Evolutionary conservation across 2,888 invertebrate genomes (phyloP), one percentile per base, ranked within the genome.

Genomic region (Hyppa rectilinea): DNA sequence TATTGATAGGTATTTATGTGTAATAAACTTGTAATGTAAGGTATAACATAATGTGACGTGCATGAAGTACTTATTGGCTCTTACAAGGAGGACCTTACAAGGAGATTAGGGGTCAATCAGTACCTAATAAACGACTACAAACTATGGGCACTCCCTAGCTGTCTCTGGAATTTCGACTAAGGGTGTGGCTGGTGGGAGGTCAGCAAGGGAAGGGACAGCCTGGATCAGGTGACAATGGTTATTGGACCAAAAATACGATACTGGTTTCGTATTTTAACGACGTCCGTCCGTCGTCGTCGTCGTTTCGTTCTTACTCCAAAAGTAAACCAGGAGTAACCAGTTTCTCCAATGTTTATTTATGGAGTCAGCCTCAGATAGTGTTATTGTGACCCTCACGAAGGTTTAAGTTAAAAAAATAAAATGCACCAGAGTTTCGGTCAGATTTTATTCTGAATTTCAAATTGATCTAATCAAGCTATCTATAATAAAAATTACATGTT

Each of bases 381-480:
- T n/a, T n/a, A n/a, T n/a, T n/a, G n/a, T n/a, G n/a, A n/a, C n/a
- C n/a, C n/a, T n/a, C n/a, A n/a, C n/a, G n/a, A n/a, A n/a, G n/a
- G n/a, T n/a, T n/a, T n/a, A n/a, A n/a, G n/a, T n/a, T n/a, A n/a
- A n/a, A n/a, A n/a, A n/a, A n/a, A n/a, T 63, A 45, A 59, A 68
- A 60, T 4, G 67, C 23, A 20, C 4, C 29, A 6, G 31, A 40
- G 34, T 61, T 59, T 71, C 74, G 50, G 84, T 87, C 88, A 90
- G 89, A 89, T 53, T 90, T 88, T 88, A 89, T 90, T 91, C 88
- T 87, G 89, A 87, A 81, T 88, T 90, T 87, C 87, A 77, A 76
- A 45, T 63, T 10, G 53, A 58, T 50, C 29, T 71, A 71, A 52
- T 64, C 47, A 49, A 64, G 17, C 3, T 73, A 71, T 3, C 3